Evolutionary conservation across 2,888 invertebrate species (phyloP), one percentile per base, ranked within the genome.

Genomic region (Auanema sp.): DNA sequence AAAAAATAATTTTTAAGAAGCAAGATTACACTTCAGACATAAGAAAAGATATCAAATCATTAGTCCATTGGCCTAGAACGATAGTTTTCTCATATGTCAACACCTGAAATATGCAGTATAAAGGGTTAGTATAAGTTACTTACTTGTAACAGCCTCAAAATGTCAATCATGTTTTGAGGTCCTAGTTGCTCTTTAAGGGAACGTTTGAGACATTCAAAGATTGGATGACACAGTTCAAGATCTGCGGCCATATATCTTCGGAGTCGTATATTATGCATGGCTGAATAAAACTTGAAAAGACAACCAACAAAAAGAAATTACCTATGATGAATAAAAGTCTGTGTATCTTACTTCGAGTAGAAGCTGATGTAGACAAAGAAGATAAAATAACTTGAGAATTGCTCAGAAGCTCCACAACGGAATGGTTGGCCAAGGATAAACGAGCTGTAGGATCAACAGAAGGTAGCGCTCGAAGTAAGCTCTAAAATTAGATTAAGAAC

Each of bases 151-250:
- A 79, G 49, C 18, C 78, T 60, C 14, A 80, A 64, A 41, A 78
- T 74, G 59, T 80, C 79, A 24, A 80, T 76, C 65, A 79, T 64
- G 56, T 77, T 78, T 63, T 81, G 79, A 2, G 79, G 78, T 24
- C 79, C 80, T 6, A 79, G 58, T 51, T 79, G 69, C 33, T 80
- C 79, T 40, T 62, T 49, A 6, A 79, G 44, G 18, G 78, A 77
- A 8, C 63, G 43, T 57, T 72, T 69, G 21, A 81, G 65, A 55
- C 75, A 74, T 11, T 67, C 54, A 33, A 70, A 78, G 10, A 79
- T 71, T 3, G 79, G 55, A 1, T 60, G 68, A 25, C 77, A 73
- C 43, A 80, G 42, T 24, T 73, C 62, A 8, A 75, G 57, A 12
- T 78, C 76, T 33, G 65, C 50, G 42, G 75, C 70, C 65, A 78